Percentiles rank a stretch among this genome's conserved stretches.
Evolutionary conservation across 1,140 invertebrate species (phyloP).

Genomic region (Drosophila sulfurigaster): DNA sequence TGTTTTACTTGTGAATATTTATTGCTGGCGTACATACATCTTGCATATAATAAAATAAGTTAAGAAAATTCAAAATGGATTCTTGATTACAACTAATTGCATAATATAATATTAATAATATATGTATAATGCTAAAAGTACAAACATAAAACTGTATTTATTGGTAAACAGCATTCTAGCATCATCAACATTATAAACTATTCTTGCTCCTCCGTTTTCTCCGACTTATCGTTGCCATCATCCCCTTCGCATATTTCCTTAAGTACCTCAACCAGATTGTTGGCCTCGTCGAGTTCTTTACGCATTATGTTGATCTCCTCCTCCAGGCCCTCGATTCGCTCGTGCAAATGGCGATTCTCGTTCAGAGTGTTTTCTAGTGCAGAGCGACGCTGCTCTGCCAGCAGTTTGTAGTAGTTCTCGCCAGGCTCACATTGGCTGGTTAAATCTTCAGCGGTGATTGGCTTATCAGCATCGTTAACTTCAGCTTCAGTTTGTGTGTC

Average conservation of each 20-base stretch:
- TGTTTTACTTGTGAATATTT: conserved; percentile 62
- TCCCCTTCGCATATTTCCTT: conserved; percentile 85
- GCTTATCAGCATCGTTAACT: conserved; percentile 49
- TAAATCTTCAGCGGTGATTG: conserved; percentile 85
- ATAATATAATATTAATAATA: conserved; percentile 45
- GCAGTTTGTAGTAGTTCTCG: conserved; percentile 88
- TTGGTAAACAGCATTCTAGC: conserved; percentile 33
- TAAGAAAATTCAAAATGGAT: conserved; percentile 37
- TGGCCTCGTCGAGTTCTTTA: conserved; percentile 88
- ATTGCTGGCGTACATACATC: conserved; percentile 55
- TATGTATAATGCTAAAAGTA: conserved; percentile 23
- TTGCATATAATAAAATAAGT: conserved; percentile 47
- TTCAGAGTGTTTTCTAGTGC: conserved; percentile 87
- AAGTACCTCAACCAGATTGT: conserved; percentile 87
- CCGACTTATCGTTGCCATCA: background rate
- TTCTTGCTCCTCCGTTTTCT: conserved; percentile 32
- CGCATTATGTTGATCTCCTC: conserved; percentile 88
- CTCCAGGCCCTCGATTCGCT: conserved; percentile 86
- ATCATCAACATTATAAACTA: conserved; percentile 15
- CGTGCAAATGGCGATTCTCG: conserved; percentile 86
- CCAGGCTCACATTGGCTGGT: conserved; percentile 87
- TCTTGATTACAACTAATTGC: conserved; percentile 58
- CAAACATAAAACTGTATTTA: conserved; percentile 39
- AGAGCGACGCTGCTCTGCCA: conserved; percentile 87
- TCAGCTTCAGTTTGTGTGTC: conserved; percentile 69